phyloP scores from a whole-genome alignment of 2,113 vertebrate species.

The Neopipo cinnamomea region DNA sequence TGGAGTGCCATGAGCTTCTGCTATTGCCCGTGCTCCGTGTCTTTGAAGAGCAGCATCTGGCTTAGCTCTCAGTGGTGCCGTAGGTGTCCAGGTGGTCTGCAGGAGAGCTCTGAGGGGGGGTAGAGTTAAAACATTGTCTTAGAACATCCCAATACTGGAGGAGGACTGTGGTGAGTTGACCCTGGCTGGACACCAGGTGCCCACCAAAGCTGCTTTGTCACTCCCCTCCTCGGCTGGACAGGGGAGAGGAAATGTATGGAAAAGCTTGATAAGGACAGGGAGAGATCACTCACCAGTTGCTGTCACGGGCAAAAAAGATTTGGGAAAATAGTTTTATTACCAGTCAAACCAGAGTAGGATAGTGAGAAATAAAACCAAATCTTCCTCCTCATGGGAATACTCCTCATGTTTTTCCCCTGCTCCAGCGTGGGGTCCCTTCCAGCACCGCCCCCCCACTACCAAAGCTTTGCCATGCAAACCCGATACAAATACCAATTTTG shows the following conservation, averaged over 20 bases:
- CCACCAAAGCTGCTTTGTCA: not conserved
- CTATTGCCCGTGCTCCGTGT: rapidly evolving
- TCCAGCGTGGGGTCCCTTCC: not conserved
- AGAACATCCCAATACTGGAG: not conserved
- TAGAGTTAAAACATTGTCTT: not conserved
- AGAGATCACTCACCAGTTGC: not conserved
- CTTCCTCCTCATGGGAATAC: not conserved
- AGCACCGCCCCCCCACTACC: no score
- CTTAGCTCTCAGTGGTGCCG: not conserved
- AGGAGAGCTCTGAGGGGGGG: rapidly evolving
- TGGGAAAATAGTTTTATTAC: not conserved
- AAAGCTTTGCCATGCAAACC: not conserved
- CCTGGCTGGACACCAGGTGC: not conserved
- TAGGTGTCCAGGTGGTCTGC: not conserved
- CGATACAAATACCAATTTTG: not conserved
- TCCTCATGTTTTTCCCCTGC: not conserved
- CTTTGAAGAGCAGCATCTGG: not conserved
- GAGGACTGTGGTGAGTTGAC: not conserved
- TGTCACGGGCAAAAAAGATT: rapidly evolving
- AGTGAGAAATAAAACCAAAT: not conserved
- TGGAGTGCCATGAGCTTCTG: not conserved
- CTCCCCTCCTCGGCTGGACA: not conserved
- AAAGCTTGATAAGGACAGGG: not conserved
- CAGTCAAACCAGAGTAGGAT: not conserved
- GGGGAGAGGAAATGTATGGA: not conserved